Conservation (phyloP, 2,888 invertebrate species). For the Cybosia mesomella region DNA sequence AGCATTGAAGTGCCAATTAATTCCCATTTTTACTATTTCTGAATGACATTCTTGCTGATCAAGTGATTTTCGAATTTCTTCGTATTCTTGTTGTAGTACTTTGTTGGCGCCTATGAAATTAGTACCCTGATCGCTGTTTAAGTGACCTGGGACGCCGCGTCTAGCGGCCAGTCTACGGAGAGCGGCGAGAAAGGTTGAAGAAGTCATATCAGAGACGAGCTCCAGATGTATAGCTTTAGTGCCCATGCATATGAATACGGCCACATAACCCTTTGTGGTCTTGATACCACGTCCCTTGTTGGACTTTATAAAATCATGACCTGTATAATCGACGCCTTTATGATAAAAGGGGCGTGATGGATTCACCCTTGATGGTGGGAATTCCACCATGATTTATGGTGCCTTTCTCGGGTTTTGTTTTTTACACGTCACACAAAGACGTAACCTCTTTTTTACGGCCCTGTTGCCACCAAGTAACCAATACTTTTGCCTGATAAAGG, state of each 20-base stretch:
- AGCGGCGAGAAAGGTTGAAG: slow-evolving; percentile 3
- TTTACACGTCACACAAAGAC: slow-evolving; percentile 1
- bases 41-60: not conserved
- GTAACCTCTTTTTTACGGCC: not conserved
- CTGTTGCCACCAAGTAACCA: slow-evolving; percentile 9
- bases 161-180: slow-evolving; percentile 3
- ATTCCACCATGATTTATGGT: slow-evolving; percentile 7
- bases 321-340: slow-evolving; percentile 9
- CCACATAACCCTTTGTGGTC: slow-evolving; percentile 32
- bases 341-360: slow-evolving; percentile 2
- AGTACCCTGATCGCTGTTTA: not conserved
- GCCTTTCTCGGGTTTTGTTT: not conserved
- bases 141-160: not conserved
- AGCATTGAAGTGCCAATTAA: not conserved
- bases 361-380: not conserved
- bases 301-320: not conserved
- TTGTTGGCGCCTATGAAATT: slow-evolving; percentile 7
- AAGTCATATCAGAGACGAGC: not conserved
- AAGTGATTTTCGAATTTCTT: not conserved
- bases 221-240: slow-evolving; percentile 23
- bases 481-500: not conserved
- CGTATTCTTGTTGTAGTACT: not conserved
- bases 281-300: slow-evolving; percentile 30
- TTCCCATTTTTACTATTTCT: not conserved
- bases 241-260: slow-evolving; percentile 35